Conservation (phyloP, 2,113 vertebrate genomes). For the Macroglossus sobrinus region DNA sequence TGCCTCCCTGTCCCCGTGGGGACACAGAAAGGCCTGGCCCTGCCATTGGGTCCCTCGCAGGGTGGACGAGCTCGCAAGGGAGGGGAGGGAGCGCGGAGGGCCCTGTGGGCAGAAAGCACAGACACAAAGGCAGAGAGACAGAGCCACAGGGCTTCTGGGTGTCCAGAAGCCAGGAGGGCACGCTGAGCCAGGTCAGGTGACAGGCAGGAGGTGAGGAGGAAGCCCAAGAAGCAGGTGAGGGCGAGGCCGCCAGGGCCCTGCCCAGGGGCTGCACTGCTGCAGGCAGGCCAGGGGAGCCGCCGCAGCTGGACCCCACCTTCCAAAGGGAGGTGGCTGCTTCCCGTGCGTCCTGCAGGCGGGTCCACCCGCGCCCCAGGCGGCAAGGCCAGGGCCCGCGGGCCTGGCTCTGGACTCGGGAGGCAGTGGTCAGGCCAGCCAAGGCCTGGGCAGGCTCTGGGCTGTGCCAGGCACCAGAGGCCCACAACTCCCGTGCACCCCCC, state of each 20-base stretch:
- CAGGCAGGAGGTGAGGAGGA: not conserved
- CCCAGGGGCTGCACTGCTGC: not conserved
- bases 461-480: not conserved
- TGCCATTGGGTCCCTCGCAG: accelerated
- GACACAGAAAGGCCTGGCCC: not conserved
- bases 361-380: accelerated
- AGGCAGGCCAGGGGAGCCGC: not conserved
- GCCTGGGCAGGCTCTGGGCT: not conserved
- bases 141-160: accelerated
- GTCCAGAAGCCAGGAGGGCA: not conserved
- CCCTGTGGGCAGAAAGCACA: accelerated
- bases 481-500: accelerated
- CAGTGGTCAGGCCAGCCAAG: not conserved
- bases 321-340: not conserved
- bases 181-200: accelerated
- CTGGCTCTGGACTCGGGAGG: not conserved
- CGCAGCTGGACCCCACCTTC: not conserved
- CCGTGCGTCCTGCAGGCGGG: not conserved
- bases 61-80: accelerated
- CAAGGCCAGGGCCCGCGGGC: not conserved
- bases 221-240: accelerated
- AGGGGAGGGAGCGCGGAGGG: not conserved
- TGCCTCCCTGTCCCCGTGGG: not conserved
- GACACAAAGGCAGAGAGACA: accelerated
- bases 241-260: accelerated